phyloP scores from a whole-genome alignment of 53 echinoderm and acorn worm species.

The Antedon mediterranea region DNA sequence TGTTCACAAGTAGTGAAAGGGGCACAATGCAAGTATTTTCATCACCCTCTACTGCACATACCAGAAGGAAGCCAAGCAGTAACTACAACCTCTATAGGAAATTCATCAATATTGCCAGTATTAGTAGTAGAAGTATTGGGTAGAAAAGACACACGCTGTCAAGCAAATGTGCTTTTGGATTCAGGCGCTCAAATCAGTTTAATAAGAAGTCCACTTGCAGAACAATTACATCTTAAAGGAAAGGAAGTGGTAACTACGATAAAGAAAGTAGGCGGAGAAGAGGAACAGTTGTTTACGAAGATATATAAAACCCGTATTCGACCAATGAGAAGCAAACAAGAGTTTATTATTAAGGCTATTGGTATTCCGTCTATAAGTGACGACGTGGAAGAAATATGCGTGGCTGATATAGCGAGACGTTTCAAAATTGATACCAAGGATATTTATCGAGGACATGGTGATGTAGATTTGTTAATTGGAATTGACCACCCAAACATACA shows the following conservation, averaged over 20 bases:
- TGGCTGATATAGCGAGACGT: too few species aligned
- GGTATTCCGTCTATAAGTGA: conserved; percentile 34
- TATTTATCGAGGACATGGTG: conserved; percentile 21
- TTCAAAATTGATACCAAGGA: conserved; percentile 3
- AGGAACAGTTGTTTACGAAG: conserved; percentile 4
- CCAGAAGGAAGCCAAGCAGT: neutral
- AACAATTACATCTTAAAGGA: conserved; percentile 9
- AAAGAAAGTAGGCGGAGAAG: conserved; percentile 29
- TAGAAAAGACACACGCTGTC: neutral
- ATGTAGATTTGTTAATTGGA: conserved; percentile 16
- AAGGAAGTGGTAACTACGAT: conserved; percentile 7
- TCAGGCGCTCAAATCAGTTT: conserved; percentile 33
- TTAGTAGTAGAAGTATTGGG: conserved; percentile 1
- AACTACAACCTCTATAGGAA: neutral
- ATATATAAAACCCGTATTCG: neutral
- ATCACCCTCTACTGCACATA: conserved; percentile 23
- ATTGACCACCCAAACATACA: conserved; percentile 23
- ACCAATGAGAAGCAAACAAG: neutral
- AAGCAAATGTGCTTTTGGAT: conserved; percentile 20
- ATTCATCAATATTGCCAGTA: conserved; percentile 9
- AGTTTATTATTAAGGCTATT: neutral
- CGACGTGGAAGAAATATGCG: too few species aligned
- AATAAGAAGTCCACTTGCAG: conserved; percentile 14
- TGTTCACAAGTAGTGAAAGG: conserved; percentile 12
- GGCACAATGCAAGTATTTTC: conserved; percentile 6